These are phyloP conservation scores for Anthopleura xanthogrammica DNA, from an alignment of 92 coral and sea anemone species.

Conservation along the genomic window DNA sequence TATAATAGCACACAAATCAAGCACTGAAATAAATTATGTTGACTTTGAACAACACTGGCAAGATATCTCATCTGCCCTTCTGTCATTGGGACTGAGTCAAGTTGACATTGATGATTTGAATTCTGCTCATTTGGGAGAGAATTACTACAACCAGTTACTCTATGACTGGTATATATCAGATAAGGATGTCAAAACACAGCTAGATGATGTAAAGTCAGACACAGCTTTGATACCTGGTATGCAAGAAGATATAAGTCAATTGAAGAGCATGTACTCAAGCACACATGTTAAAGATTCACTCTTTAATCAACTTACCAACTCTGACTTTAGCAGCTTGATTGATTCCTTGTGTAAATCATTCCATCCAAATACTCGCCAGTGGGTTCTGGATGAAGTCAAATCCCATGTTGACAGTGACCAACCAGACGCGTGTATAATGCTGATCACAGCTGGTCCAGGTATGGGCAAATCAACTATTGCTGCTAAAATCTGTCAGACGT, in stretches of 20 bases:
- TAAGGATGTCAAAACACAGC: constrained; percentile 8
- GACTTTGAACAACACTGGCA: too few relatives aligned
- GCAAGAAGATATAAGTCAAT: background rate
- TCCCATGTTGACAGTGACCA: constrained; percentile 9
- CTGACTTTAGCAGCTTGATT: constrained; percentile 6
- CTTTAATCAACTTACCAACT: constrained; percentile 10
- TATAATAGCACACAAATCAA: too few relatives aligned
- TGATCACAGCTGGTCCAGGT: constrained; percentile 39
- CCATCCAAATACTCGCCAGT: constrained; percentile 26
- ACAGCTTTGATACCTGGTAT: background rate
- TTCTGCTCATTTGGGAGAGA: background rate
- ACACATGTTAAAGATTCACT: background rate
- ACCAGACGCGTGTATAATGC: constrained; percentile 23
- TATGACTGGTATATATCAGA: background rate
- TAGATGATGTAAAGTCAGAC: background rate
- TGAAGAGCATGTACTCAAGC: background rate
- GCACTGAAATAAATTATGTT: too few relatives aligned
- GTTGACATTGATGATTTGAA: too few relatives aligned
- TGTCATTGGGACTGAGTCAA: too few relatives aligned
- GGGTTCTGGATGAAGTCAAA: constrained; percentile 30
- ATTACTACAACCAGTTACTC: background rate
- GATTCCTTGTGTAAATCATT: background rate
- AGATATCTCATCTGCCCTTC: too few relatives aligned
- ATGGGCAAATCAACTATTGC: constrained; percentile 45
- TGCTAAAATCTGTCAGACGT: constrained; percentile 30